Evolutionary conservation across 2,113 vertebrate species (phyloP).

Genomic region (Caracal caracal): DNA sequence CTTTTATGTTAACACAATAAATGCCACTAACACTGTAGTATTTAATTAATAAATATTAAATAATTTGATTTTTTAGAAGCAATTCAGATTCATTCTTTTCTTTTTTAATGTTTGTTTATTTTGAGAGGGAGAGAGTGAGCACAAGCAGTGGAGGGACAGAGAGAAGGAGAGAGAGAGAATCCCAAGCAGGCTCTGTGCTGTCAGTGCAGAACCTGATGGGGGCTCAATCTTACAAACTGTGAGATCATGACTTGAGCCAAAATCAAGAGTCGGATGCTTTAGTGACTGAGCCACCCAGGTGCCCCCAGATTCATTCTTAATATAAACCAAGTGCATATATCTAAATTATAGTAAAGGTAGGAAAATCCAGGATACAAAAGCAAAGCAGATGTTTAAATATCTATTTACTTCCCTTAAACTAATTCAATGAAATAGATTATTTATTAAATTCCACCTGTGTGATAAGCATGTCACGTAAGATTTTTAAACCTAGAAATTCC

Average conservation of each 20-base stretch:
- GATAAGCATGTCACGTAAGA: neutral
- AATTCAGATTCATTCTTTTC: neutral
- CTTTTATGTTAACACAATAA: conserved; percentile 75
- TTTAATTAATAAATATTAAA: conserved; percentile 59
- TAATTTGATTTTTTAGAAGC: neutral
- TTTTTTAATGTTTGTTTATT: too few species aligned
- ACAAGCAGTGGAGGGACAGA: too few species aligned
- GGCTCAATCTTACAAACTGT: too few species aligned
- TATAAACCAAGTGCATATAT: neutral
- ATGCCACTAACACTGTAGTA: conserved; percentile 64
- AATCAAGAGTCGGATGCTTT: too few species aligned
- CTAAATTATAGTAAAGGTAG: neutral
- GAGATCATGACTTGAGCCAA: too few species aligned
- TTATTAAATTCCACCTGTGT: neutral
- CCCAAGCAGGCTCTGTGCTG: too few species aligned
- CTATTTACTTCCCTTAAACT: neutral
- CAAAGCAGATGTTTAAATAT: neutral
- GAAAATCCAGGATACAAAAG: neutral
- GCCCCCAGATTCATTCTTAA: neutral
- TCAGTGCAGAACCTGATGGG: too few species aligned
- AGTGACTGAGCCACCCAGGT: too few species aligned
- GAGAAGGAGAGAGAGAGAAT: too few species aligned
- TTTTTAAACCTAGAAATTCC: neutral
- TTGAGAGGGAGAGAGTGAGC: too few species aligned
- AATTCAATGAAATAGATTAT: neutral